Evolutionary conservation across 2,797 vertebrate genomes (phyloP).

Genomic region (Dipus sagitta): DNA sequence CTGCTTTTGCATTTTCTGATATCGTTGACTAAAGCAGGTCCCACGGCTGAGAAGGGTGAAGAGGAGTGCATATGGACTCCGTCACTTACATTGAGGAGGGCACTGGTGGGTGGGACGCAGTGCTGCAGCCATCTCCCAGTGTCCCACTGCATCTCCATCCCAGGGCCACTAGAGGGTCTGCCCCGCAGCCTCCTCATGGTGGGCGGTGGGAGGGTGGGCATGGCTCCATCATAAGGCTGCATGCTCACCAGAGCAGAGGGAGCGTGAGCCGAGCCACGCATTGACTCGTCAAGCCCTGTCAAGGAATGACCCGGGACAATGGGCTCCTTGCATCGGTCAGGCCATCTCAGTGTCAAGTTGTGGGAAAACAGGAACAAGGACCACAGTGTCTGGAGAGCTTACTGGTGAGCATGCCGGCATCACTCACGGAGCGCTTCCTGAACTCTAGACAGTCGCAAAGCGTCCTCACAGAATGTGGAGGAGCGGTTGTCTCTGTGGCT

Average conservation of each 20-base stretch:
- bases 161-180: not conserved
- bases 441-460: not conserved
- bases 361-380: not conserved
- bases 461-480: not conserved
- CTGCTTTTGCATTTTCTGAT: not conserved
- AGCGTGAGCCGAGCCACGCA: not conserved
- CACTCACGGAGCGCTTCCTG: not conserved
- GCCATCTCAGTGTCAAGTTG: not conserved
- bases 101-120: not conserved
- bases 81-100: no score
- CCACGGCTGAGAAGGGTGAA: not conserved
- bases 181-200: not conserved
- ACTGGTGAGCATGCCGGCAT: not conserved
- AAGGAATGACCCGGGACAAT: not conserved
- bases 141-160: fast-evolving
- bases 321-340: not conserved
- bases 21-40: not conserved
- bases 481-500: not conserved
- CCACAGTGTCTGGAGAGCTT: not conserved
- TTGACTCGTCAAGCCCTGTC: not conserved
- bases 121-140: fast-evolving
- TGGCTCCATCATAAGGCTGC: not conserved
- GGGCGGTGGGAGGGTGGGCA: fast-evolving
- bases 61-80: not conserved
- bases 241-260: not conserved